A percentile compares a stretch with the other conserved stretches of the same genome.
Conservation (phyloP, 1,140 invertebrate species). For the Bombus waltoni region DNA sequence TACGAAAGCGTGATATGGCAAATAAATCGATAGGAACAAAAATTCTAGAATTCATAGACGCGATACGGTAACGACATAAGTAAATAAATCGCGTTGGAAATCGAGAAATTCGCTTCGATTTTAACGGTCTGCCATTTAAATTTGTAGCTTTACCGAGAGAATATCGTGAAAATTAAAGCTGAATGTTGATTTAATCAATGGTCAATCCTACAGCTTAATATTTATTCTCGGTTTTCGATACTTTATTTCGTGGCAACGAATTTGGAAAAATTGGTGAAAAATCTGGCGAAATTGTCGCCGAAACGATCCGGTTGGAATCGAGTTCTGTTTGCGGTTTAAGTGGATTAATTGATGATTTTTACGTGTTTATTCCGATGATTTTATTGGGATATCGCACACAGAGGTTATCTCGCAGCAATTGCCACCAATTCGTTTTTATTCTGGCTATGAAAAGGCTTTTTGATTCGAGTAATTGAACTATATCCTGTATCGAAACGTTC, state of each 20-base stretch:
- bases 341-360: slow-evolving; percentile 27
- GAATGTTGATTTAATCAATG: slow-evolving; percentile 23
- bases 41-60: no score
- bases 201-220: not conserved
- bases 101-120: not conserved
- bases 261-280: slow-evolving; percentile 1
- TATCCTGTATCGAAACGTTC: not conserved
- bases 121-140: not conserved
- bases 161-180: slow-evolving; percentile 8
- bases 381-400: not conserved
- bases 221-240: not conserved
- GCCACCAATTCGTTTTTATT: not conserved
- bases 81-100: not conserved
- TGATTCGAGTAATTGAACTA: not conserved
- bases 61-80: no score
- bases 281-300: not conserved
- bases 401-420: not conserved
- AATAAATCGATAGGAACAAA: no score
- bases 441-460: not conserved
- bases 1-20: no score
- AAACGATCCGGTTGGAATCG: not conserved
- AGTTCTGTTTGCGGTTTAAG: not conserved
- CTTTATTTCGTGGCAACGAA: not conserved
- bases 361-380: not conserved
- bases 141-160: not conserved